Base-by-base conservation (phyloP, 1,140 invertebrate genomes). In the Atta cephalotes region DNA sequence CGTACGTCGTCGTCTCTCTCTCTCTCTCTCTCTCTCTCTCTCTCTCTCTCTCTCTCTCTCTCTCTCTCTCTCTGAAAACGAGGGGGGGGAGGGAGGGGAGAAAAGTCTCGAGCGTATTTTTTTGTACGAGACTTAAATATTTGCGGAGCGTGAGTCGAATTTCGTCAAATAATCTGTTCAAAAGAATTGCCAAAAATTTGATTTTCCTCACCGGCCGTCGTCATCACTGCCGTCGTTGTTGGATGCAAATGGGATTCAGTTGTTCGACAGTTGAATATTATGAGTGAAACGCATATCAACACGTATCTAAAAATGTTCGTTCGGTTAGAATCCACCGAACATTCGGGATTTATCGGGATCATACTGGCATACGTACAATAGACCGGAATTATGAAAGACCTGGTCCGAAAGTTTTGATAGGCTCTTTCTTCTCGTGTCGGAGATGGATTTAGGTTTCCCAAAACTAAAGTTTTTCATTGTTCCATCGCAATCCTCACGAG, bases 391-490 rank as follows among this genome's bases (percentile, higher is more conserved):
- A 84, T 84, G 80, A 76, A 76, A 76, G 80, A 84, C 80, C 65
- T 56, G 80, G 53, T 4, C 56, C 56, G 80, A 84, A 84, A 84
- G 80, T 84, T 84, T 84, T 84, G 80, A 84, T 84, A 84, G 80
- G 80, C 80, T 63, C 80, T 84, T 84, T 84, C 80, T 84, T 84
- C 39, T 49, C 80, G 56, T 62, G 80, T 84, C 80, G 80, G 80
- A 84, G 80, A 84, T 84, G 80, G 70, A 84, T 84, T 84, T 84
- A 84, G 80, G 80, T 84, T 84, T 84, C 18, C 63, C 56, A 35
- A 84, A 84, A 84, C 68, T 63, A 76, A 84, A 84, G 70, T 74
- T 84, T 84, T 84, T 76, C 80, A 84, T 84, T 84, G 80, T 84
- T 84, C 80, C 80, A 62, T 82, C 35, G 21, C 66, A 49, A 82